These are phyloP conservation scores for Cirrhinus mrigala DNA, from an alignment of 2,797 vertebrate genomes.

Conservation along the genomic window DNA sequence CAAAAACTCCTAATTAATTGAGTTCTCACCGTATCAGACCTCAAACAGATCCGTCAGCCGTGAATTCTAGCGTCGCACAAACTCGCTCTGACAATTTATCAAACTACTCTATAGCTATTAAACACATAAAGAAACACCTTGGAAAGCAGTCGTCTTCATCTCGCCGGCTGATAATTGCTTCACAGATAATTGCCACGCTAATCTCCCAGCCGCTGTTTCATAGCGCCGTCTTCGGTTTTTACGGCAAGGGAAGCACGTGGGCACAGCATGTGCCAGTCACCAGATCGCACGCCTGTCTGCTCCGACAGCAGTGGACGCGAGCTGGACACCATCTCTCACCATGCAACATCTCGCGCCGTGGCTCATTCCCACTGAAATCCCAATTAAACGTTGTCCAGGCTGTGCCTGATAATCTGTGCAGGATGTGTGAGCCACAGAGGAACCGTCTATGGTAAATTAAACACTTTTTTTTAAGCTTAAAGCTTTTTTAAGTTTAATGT, in stretches of 20 bases:
- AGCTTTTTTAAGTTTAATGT: too few relatives aligned
- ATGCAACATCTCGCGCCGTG: neutral
- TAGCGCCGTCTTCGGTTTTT: constrained; percentile 63
- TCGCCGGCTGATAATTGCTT: constrained; percentile 81
- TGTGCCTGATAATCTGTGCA: constrained; percentile 11
- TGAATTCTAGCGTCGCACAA: constrained; percentile 67
- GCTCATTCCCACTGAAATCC: constrained; percentile 11
- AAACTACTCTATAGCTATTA: constrained; percentile 83
- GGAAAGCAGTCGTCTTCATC: constrained; percentile 73
- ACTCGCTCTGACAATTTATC: constrained; percentile 73
- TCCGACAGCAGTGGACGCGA: neutral
- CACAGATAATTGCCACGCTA: constrained; percentile 83
- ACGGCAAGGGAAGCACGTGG: constrained; percentile 67
- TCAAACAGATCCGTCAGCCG: constrained; percentile 72
- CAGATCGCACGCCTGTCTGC: neutral
- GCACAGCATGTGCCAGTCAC: constrained; percentile 42
- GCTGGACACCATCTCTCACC: constrained; percentile 16
- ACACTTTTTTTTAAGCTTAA: neutral
- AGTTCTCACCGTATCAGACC: constrained; percentile 74
- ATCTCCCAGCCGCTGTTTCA: constrained; percentile 77
- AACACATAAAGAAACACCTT: constrained; percentile 80
- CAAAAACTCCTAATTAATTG: constrained; percentile 80
- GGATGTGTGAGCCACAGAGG: constrained; percentile 12
- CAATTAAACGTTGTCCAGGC: constrained; percentile 3
- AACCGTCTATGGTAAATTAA: neutral